Percentiles rank a stretch among this genome's conserved stretches.
Conservation (phyloP, 2,888 invertebrate genomes). For the Sphaerophoria taeniata region DNA sequence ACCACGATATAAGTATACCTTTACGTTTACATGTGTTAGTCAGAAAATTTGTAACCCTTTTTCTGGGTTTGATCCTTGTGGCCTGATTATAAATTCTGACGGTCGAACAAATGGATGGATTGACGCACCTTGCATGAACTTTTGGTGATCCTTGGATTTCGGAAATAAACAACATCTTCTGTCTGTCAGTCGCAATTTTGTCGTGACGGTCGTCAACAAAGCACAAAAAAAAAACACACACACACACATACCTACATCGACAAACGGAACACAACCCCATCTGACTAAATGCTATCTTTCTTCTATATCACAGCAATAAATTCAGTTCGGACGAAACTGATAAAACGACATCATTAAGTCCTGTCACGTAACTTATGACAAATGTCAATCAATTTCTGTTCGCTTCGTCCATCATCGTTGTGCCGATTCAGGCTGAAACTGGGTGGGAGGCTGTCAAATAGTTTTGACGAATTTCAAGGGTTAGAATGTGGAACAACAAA, state of each 20-base stretch:
- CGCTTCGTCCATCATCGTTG: constrained; percentile 42
- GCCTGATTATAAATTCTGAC: background rate
- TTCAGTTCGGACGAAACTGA: constrained; percentile 72
- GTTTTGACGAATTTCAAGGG: constrained; percentile 72
- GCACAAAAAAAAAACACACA: constrained; percentile 16
- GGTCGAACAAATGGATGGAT: background rate
- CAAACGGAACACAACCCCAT: background rate
- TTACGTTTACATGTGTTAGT: background rate
- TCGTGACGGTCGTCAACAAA: too few relatives aligned
- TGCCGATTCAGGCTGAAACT: background rate
- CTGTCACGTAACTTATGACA: constrained; percentile 75
- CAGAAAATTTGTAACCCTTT: constrained; percentile 59
- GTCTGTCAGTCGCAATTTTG: too few relatives aligned
- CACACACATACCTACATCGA: background rate
- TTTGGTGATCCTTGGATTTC: background rate
- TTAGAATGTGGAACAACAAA: constrained; percentile 45
- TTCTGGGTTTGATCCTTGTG: constrained; percentile 7
- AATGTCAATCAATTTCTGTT: constrained; percentile 74
- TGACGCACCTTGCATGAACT: constrained; percentile 1
- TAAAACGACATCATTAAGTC: constrained; percentile 74
- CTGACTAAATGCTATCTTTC: constrained; percentile 26
- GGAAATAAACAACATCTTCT: background rate
- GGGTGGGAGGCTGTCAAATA: constrained; percentile 68
- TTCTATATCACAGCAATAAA: constrained; percentile 69
- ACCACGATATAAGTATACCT: constrained; percentile 34